Base-by-base conservation (phyloP, 2,113 vertebrate genomes). In the Passer montanus region DNA sequence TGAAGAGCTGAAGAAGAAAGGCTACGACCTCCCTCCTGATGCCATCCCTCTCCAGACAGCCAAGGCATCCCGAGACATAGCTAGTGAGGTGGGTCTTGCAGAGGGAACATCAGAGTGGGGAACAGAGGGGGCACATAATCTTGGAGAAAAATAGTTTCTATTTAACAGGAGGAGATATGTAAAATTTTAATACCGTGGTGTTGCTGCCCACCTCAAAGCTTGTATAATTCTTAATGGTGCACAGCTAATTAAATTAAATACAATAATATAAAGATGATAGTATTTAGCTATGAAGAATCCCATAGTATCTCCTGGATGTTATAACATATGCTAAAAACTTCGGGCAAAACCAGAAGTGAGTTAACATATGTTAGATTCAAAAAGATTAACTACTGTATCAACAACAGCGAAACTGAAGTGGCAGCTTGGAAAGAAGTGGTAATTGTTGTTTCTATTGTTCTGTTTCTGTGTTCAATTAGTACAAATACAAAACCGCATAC, bases 401-500 rank as follows among this genome's bases (percentile, higher is more conserved):
- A 31, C 0, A 58, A 24, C 0, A 44, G 4, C n/a, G 18, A 63
- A 64, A 41, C 16, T 15, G 3, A 76, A 73, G 27, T 7, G 28
- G 2, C 15, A 50, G 4, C 16, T 33, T 47, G 5, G 31, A 35
- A 69, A 31, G 3, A 58, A 2, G 3, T 53, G 4, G 13, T 84
- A 74, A 90, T 21, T 46, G 1, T 52, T 77, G 2, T 39, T 96
- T 80, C 62, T 76, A 41, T 41, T 41, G 39, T 41, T 41, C 39
- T 41, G 39, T 41, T 96, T 80, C 62, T 76, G 44, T 76, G 98
- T 89, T 84, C n/a, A 20, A 80, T 14, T 31, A 96, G 99, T 99
- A 98, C 95, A 98, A 99, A 72, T 99, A 99, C 96, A 99, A 99
- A 95, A 95, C 98, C 5, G 99, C 98, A 2, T 99, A 99, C 85